Conservation (phyloP, 2,113 vertebrate species). For the Neogobius melanostomus region DNA sequence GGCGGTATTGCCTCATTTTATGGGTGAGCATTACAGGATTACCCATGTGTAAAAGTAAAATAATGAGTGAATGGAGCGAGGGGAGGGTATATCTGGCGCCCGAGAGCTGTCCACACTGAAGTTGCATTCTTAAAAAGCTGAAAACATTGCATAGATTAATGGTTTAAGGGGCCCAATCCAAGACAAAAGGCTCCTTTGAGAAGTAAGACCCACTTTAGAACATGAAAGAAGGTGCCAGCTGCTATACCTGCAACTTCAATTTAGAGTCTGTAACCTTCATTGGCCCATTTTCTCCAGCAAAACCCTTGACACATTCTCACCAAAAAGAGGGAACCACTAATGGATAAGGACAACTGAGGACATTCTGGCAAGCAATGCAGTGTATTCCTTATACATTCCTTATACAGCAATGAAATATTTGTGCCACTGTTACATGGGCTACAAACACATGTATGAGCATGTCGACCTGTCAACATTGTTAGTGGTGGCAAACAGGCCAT, state of each 20-base stretch:
- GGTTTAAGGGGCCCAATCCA: slow-evolving; percentile 63
- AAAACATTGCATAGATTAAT: slow-evolving; percentile 63
- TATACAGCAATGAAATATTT: background rate
- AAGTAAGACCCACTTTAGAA: slow-evolving; percentile 41
- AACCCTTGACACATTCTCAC: background rate
- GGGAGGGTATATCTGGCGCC: slow-evolving; percentile 3
- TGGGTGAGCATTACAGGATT: slow-evolving; percentile 55
- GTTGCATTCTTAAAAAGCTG: slow-evolving; percentile 51
- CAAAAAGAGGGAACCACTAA: background rate
- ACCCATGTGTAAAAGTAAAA: slow-evolving; percentile 69
- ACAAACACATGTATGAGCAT: background rate
- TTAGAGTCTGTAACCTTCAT: slow-evolving; percentile 2
- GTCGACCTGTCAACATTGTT: slow-evolving; percentile 50
- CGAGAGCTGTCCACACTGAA: slow-evolving; percentile 38
- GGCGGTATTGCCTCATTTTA: slow-evolving; percentile 31
- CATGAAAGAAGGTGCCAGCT: slow-evolving; percentile 42
- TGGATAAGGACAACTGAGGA: background rate
- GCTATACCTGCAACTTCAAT: slow-evolving; percentile 44
- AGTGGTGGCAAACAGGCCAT: slow-evolving; percentile 24
- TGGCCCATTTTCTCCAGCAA: background rate
- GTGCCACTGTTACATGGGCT: background rate
- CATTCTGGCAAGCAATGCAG: background rate
- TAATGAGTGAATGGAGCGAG: slow-evolving; percentile 53
- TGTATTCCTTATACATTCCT: background rate
- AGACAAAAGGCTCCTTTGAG: slow-evolving; percentile 47